phyloP scores from a whole-genome alignment of 2,113 vertebrate genomes.

The Rhipidura dahli region DNA sequence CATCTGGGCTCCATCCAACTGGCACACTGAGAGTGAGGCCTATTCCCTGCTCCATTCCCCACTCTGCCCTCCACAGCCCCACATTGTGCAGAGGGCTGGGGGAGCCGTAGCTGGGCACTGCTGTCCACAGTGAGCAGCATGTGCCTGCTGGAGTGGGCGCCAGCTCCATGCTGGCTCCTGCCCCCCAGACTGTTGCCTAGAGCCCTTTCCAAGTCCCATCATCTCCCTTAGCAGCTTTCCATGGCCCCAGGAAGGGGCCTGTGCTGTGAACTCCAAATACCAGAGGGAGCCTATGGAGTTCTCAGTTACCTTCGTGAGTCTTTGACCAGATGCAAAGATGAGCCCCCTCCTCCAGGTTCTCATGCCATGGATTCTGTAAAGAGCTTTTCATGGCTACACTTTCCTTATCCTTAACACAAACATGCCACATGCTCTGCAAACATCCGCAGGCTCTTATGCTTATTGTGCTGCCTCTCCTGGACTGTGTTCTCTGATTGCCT shows the following conservation, averaged over 20 bases:
- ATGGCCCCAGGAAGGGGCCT: accelerated
- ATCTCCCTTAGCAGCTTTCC: not conserved
- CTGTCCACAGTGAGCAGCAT: accelerated
- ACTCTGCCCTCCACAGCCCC: accelerated
- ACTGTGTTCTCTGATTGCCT: not conserved
- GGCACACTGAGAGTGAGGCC: not conserved
- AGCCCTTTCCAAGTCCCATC: not conserved
- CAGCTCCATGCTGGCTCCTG: not conserved
- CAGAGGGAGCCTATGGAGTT: not conserved
- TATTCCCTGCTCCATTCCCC: not conserved
- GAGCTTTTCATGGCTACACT: not conserved
- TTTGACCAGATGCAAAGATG: not conserved
- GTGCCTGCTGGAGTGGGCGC: not conserved
- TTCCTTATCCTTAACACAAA: not conserved
- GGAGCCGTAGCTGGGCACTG: accelerated
- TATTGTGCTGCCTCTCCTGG: not conserved
- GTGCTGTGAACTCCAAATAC: not conserved
- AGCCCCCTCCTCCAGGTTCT: not conserved
- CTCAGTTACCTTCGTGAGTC: accelerated
- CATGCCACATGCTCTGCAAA: not conserved
- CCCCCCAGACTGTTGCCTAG: not conserved
- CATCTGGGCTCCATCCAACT: not conserved
- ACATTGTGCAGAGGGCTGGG: accelerated
- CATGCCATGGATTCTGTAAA: not conserved
- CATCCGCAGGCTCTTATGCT: not conserved